Conservation (phyloP, 2,888 invertebrate genomes). For the Lepetodrilus schrolli region DNA sequence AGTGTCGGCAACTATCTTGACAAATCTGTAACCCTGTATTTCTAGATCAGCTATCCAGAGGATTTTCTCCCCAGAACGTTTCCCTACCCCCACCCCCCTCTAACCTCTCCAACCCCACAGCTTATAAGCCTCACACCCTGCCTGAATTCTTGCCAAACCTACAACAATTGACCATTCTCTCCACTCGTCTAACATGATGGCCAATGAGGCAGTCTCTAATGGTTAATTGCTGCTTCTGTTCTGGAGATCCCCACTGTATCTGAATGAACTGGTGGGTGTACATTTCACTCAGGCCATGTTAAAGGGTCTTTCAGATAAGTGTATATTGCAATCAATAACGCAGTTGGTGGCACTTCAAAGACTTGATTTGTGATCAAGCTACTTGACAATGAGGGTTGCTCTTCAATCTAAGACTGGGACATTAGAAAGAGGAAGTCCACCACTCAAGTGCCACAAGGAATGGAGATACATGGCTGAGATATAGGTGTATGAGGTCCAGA, state of each 20-base stretch:
- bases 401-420: not conserved
- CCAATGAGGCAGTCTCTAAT: too few relatives aligned
- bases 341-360: not conserved
- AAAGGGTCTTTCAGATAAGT: constrained; percentile 11
- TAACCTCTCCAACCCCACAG: not conserved
- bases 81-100: not conserved
- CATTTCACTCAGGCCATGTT: not conserved
- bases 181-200: too few relatives aligned
- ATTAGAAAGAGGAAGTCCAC: not conserved
- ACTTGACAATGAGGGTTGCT: not conserved
- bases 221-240: too few relatives aligned
- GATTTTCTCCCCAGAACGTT: not conserved
- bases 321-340: not conserved
- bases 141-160: not conserved
- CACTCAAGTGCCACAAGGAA: not conserved
- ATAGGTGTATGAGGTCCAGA: not conserved
- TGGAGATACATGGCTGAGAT: constrained; percentile 11
- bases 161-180: not conserved
- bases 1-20: not conserved
- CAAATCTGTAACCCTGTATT: not conserved
- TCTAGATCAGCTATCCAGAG: not conserved
- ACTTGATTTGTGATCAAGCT: not conserved
- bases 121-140: not conserved
- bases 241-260: not conserved
- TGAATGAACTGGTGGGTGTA: not conserved